Evolutionary conservation across 2,797 vertebrate genomes (phyloP), one percentile per base, ranked within the genome.

Genomic region (Oceanodroma leucorhoa): DNA sequence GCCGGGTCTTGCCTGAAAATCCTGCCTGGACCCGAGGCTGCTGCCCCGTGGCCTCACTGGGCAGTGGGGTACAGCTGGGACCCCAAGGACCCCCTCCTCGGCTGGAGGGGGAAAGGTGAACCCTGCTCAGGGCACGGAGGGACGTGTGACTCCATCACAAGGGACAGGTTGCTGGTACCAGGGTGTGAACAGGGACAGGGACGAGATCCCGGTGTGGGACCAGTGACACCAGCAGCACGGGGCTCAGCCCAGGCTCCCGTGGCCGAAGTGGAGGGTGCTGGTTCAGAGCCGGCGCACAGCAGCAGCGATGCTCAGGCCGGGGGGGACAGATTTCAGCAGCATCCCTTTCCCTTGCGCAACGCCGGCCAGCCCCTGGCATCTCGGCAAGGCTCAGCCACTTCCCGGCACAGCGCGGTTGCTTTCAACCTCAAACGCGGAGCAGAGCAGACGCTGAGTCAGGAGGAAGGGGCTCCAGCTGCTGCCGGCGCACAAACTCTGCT

Each of bases 381-480:
- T 48, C 32, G 2, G 45, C 20, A 2, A 54, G 70, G 83, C 80
- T 60, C 50, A 26, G 82, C 81, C 73, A 27, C 82, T 92, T 89
- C 93, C 93, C 41, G 11, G 73, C 89, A 90, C 48, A 17, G 32
- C 2, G 66, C 9, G 62, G 94, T 18, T 11, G 0, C 60, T 73
- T 73, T 43, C 91, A 62, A 45, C 91, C 80, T 48, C 91, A 77
- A 55, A 34, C 1, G 29, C 80, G 3, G 41, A 66, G 81, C 27
- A 2, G 51, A 79, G 55, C 88, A 83, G 96, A 92, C 69, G 48
- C 69, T 88, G 95, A 95, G 92, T 95, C 95, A 95, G 69, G 88
- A 90, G 90, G 92, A 96, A 92, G 86, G 96, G 90, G 95, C 83
- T 88, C 50, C 72, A 86, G 93, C 80, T 88, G 86, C 94, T 86